Percentiles rank a stretch among this genome's conserved stretches.
These are phyloP conservation scores for Microcebus jonahi DNA, from an alignment of 2,113 vertebrate genomes.

Conservation along the genomic window DNA sequence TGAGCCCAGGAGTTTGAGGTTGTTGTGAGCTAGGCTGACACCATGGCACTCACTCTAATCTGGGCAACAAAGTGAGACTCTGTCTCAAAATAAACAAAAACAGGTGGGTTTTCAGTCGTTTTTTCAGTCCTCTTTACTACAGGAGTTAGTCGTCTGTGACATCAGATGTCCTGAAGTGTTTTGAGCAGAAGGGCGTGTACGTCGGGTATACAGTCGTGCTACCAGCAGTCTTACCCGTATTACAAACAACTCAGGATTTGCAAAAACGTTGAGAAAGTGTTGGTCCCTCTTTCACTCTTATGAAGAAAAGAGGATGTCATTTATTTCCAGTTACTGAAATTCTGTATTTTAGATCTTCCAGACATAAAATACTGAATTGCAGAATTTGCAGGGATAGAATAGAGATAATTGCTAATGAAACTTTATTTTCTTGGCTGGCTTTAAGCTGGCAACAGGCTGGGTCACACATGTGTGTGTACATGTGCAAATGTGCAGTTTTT, in stretches of 20 bases:
- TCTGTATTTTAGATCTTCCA: neutral
- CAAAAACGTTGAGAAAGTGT: neutral
- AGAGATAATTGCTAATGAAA: neutral
- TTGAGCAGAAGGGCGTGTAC: neutral
- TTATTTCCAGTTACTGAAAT: neutral
- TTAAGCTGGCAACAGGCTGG: neutral
- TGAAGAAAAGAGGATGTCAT: neutral
- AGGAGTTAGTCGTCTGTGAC: no score
- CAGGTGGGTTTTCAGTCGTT: neutral
- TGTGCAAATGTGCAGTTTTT: neutral
- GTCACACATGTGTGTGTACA: neutral
- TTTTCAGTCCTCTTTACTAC: neutral
- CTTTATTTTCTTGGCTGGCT: neutral
- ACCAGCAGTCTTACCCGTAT: rapidly evolving
- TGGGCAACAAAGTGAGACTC: no score
- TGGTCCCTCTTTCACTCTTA: neutral
- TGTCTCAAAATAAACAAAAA: no score
- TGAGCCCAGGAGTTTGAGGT: no score
- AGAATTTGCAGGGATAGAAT: neutral
- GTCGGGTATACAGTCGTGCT: rapidly evolving
- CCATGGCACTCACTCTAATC: no score
- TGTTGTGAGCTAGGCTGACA: no score
- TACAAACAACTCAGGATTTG: neutral
- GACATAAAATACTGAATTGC: neutral
- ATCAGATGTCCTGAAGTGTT: neutral